Evolutionary conservation across 2,888 invertebrate species (phyloP), one percentile per base, ranked within the genome.

Genomic region (Ephialtes manifestator): DNA sequence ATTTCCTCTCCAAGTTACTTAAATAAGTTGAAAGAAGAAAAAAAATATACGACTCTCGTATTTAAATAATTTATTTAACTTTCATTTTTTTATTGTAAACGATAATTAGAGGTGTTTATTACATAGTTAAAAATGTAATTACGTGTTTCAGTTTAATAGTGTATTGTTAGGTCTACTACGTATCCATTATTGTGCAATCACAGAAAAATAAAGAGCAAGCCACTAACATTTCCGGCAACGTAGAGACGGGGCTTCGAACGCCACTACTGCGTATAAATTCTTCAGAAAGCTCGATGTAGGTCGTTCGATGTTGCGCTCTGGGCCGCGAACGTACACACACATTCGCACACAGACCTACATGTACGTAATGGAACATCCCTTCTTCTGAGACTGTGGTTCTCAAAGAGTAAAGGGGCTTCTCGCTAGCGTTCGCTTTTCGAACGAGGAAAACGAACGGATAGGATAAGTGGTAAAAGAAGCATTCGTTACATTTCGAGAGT

Each of bases 211-310:
- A 55, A 39, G 55, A 15, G 58, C 58, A 13, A 68, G 43, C 60
- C 24, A 43, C 79, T 76, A 76, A 79, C 63, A 79, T 82, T 85
- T 85, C 82, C 71, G 74, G 28, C 28, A 79, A 79, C 75, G 79
- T 85, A 71, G 79, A 74, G 72, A 65, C 68, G 63, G 65, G 20
- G 58, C 75, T 75, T 70, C 65, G 46, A 85, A 70, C 65, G 72
- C 51, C 31, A 70, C 76, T 68, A 74, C 67, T 51, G 28, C 39
- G 43, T 86, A 83, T 88, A 87, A 88, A 89, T 89, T 88, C 71
- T 75, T 83, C 60, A 84, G 84, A 83, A 84, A 86, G 84, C 87
- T 78, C 86, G 53, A 89, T 88, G 83, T 86, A 87, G 84, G 88
- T 86, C 85, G 83, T 80, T 81, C 77, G 77, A 83, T 75, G 83